phyloP scores from a whole-genome alignment of 2,888 invertebrate genomes.

The Plebejus anna region DNA sequence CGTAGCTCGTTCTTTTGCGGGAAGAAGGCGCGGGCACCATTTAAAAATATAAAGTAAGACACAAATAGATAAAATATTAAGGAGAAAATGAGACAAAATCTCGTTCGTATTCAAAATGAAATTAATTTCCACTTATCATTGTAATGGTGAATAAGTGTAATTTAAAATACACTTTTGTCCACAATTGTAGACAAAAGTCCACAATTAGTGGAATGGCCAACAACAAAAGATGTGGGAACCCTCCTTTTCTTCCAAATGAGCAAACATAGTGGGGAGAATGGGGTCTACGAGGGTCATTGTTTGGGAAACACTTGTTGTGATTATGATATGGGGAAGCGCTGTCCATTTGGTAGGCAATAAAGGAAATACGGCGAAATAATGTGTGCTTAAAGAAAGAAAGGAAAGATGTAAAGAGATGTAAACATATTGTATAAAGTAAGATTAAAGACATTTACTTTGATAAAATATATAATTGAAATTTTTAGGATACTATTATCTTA shows the following conservation, averaged over 20 bases:
- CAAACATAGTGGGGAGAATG: slow-evolving; percentile 71
- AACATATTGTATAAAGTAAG: too few relatives aligned
- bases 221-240: slow-evolving; percentile 69
- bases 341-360: not conserved
- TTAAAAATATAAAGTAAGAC: not conserved
- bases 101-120: slow-evolving; percentile 9
- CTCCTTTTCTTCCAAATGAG: slow-evolving; percentile 78
- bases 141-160: slow-evolving; percentile 63
- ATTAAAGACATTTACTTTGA: too few relatives aligned
- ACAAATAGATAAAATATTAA: not conserved
- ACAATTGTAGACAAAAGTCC: slow-evolving; percentile 58
- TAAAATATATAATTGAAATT: too few relatives aligned
- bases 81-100: not conserved
- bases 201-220: slow-evolving; percentile 78
- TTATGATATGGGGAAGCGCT: slow-evolving; percentile 47
- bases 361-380: not conserved
- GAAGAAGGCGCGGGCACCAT: not conserved
- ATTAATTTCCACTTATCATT: slow-evolving; percentile 48
- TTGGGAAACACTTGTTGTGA: slow-evolving; percentile 69
- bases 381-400: not conserved
- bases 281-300: slow-evolving; percentile 71
- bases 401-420: not conserved
- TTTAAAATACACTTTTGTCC: slow-evolving; percentile 39
- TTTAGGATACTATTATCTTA: too few relatives aligned
- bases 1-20: too few relatives aligned